phyloP scores from a whole-genome alignment of 1,140 invertebrate species.

The Polyergus mexicanus region DNA sequence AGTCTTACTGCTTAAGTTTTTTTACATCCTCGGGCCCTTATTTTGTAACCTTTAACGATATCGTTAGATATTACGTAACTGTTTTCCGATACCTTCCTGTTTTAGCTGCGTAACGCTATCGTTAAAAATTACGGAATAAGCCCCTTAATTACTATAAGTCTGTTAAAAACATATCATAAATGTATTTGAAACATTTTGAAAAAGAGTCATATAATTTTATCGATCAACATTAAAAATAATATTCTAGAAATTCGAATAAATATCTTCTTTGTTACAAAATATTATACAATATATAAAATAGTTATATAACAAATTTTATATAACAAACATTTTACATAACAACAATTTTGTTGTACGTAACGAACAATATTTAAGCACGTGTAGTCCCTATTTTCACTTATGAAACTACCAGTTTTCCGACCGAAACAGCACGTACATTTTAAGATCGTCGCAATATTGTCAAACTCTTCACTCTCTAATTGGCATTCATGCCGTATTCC shows the following conservation, averaged over 20 bases:
- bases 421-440: background rate
- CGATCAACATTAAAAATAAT: no score
- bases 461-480: slow-evolving; percentile 1
- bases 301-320: background rate
- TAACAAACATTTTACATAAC: background rate
- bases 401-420: background rate
- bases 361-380: background rate
- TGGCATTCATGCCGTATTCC: slow-evolving; percentile 50
- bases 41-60: no score
- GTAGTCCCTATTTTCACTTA: background rate
- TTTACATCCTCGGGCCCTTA: no score
- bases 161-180: background rate
- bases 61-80: no score
- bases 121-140: no score
- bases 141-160: background rate
- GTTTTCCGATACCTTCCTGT: no score
- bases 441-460: background rate
- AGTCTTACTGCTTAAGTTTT: no score
- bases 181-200: background rate
- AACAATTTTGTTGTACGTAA: background rate
- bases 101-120: no score
- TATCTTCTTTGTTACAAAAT: no score
- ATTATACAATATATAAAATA: background rate
- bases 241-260: no score
- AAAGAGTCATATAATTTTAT: no score